Evolutionary conservation across 2,888 invertebrate species (phyloP).

Genomic region (Bombylius discolor): DNA sequence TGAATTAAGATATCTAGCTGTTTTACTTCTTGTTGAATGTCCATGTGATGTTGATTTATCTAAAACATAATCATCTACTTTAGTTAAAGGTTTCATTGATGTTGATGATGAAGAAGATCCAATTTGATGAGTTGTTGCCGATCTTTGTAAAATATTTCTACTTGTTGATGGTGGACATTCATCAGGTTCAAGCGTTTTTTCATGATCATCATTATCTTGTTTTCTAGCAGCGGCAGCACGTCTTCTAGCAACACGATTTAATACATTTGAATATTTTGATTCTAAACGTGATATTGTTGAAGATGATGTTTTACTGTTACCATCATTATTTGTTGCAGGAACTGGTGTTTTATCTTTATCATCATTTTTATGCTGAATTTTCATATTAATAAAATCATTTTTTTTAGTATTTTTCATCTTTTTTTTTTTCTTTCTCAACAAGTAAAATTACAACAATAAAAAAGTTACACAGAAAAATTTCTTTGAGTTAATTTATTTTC

Average conservation of each 20-base stretch:
- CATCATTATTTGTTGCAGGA: not conserved
- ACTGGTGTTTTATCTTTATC: constrained; percentile 35
- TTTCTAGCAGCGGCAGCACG: constrained; percentile 27
- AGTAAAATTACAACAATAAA: too few relatives aligned
- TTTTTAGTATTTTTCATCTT: too few relatives aligned
- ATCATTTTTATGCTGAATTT: constrained; percentile 22
- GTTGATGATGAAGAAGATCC: constrained; percentile 49
- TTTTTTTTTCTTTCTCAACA: too few relatives aligned
- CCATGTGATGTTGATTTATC: constrained; percentile 31
- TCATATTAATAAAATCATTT: too few relatives aligned
- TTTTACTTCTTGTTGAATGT: constrained; percentile 24
- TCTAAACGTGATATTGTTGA: constrained; percentile 56
- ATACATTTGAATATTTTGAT: constrained; percentile 64
- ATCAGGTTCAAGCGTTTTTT: constrained; percentile 57
- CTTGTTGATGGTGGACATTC: constrained; percentile 29
- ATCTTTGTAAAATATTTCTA: constrained; percentile 45
- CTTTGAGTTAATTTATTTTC: too few relatives aligned
- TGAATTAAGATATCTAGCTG: constrained; percentile 27
- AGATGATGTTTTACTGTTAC: constrained; percentile 17
- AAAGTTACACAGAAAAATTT: too few relatives aligned
- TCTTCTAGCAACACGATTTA: constrained; percentile 56
- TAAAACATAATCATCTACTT: constrained; percentile 38
- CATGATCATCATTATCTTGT: constrained; percentile 44
- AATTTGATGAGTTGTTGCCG: constrained; percentile 58
- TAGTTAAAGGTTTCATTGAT: constrained; percentile 47